Base-by-base conservation (phyloP, 2,797 vertebrate species). In the Arctocebus calabarensis region DNA sequence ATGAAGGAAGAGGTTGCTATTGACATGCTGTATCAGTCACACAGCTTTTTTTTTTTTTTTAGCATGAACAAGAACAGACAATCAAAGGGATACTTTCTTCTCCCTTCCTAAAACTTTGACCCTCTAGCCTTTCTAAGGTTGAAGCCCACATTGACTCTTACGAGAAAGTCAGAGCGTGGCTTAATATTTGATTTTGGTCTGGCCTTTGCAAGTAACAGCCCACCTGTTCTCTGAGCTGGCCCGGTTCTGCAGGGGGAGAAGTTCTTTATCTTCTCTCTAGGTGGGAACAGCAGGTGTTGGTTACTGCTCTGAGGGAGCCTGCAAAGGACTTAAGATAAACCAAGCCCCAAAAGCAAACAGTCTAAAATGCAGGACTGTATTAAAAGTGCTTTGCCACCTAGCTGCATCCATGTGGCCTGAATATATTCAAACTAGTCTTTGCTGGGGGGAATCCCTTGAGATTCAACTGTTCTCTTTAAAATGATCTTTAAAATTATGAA, bases 311-410 rank as follows among this genome's bases (percentile, higher is more conserved):
- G 29, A 43, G 71, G 29, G 29, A 61, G 45, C 16, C 62, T 68
- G 74, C 52, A 64, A 29, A 8, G 10, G 37, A 32, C 9, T n/a
- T 66, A n/a, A 20, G 29, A 78, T 12, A 25, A 81, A 45, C 45
- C 17, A 19, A 94, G 37, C 20, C 64, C 77, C 40, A 37, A 34
- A 19, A 77, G 27, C 55, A 77, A 75, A 48, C 3, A 37, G 3
- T 37, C 43, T 71, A 70, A 88, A 71, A 40, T 48, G 48, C 66
- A 27, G 29, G 48, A 45, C 48, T 55, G 25, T 32, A 74, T 45
- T 86, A 40, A 74, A 94, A 45, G 10, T 66, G 81, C 43, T 90
- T 85, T 81, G 66, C 74, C 29, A n/a, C 68, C 66, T 82, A 55
- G 79, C 52, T 34, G 52, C 87, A 59, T 34, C 20, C 25, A 55